phyloP scores from a whole-genome alignment of 2,888 invertebrate genomes.

The Strigamia transsilvanica region DNA sequence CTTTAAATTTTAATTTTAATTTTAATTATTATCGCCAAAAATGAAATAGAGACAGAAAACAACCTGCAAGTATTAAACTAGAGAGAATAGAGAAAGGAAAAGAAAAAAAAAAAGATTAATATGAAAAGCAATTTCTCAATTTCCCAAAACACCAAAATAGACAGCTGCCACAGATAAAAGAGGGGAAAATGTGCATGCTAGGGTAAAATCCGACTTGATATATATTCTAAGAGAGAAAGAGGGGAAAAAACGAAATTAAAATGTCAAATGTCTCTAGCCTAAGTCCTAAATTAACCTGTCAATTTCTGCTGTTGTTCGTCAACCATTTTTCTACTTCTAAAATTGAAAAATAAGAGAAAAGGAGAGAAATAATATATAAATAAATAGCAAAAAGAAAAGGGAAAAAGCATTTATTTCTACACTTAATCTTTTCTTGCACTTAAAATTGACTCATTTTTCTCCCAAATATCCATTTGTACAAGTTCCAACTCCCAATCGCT shows the following conservation, averaged over 20 bases:
- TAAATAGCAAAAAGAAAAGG: background rate
- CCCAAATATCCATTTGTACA: background rate
- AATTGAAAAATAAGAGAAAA: slow-evolving; percentile 40
- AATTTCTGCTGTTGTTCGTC: slow-evolving; percentile 49
- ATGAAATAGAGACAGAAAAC: slow-evolving; percentile 16
- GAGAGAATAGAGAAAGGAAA: too few species aligned
- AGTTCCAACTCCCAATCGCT: background rate
- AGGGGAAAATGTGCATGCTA: slow-evolving; percentile 46
- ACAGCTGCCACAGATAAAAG: slow-evolving; percentile 44
- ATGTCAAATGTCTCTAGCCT: slow-evolving; percentile 45
- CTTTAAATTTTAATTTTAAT: slow-evolving; percentile 43
- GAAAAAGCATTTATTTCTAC: background rate
- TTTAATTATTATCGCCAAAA: slow-evolving; percentile 45
- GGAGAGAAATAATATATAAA: slow-evolving; percentile 22
- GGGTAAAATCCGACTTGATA: slow-evolving; percentile 48
- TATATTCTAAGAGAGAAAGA: slow-evolving; percentile 23
- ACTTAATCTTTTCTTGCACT: slow-evolving; percentile 18
- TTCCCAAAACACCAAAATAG: slow-evolving; percentile 45
- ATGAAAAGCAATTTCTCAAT: slow-evolving; percentile 49
- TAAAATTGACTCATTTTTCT: slow-evolving; percentile 34
- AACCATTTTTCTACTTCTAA: slow-evolving; percentile 33
- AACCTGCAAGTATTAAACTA: background rate
- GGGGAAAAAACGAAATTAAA: slow-evolving; percentile 40
- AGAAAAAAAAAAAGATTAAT: slow-evolving; percentile 15
- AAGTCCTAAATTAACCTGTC: slow-evolving; percentile 45